phyloP scores from a whole-genome alignment of 1,140 invertebrate species.

The Subanguina moxae region DNA sequence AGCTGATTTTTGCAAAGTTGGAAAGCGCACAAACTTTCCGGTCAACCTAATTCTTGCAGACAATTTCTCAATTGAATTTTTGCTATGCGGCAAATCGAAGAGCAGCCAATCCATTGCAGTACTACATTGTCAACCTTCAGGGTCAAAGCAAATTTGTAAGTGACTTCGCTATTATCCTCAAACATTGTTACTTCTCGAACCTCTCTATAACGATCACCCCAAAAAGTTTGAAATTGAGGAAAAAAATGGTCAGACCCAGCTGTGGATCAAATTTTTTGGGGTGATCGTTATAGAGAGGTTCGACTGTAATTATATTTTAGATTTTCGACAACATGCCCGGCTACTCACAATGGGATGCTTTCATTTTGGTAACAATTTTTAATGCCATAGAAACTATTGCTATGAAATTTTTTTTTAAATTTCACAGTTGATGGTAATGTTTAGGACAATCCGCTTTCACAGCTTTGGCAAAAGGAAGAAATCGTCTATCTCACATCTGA shows the following conservation, averaged over 20 bases:
- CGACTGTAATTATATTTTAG: too few species aligned
- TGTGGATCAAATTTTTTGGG: too few species aligned
- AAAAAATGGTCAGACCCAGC: too few species aligned
- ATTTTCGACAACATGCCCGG: conserved; percentile 62
- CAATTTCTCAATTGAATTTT: conserved; percentile 83
- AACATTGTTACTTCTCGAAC: neutral
- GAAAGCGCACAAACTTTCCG: too few species aligned
- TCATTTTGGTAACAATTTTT: conserved; percentile 47
- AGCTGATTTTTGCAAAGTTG: neutral
- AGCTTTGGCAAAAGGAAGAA: conserved; percentile 70
- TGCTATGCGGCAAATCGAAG: conserved; percentile 88
- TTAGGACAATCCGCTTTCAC: conserved; percentile 64
- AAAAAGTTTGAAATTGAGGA: too few species aligned
- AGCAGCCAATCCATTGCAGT: conserved; percentile 74
- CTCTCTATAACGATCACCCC: too few species aligned
- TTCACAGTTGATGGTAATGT: conserved; percentile 75
- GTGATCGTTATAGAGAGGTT: too few species aligned
- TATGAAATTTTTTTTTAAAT: conserved; percentile 46
- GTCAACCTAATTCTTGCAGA: conserved; percentile 65
- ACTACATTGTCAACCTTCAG: conserved; percentile 77
- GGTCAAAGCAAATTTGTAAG: conserved; percentile 69
- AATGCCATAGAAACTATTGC: conserved; percentile 78
- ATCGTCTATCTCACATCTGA: conserved; percentile 89
- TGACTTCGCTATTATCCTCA: neutral
- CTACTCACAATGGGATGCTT: conserved; percentile 10